These are phyloP conservation scores for Baccha elongata DNA, from an alignment of 2,888 invertebrate species.

Conservation along the genomic window DNA sequence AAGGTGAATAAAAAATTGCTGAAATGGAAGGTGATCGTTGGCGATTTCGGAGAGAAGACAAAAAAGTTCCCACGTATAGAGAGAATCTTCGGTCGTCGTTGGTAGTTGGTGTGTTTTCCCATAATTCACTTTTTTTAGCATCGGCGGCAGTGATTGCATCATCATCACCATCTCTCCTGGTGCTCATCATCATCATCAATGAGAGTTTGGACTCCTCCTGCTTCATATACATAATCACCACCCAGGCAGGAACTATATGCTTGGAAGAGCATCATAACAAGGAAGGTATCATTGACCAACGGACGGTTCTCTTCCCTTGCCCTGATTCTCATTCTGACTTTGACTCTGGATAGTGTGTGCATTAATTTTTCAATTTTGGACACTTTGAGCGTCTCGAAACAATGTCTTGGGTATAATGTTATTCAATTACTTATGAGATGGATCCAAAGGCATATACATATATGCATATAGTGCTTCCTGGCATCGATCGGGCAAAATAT, in stretches of 20 bases:
- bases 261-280: neutral
- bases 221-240: slow-evolving; percentile 50
- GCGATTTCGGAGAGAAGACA: slow-evolving; percentile 35
- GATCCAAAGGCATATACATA: slow-evolving; percentile 7
- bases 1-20: slow-evolving; percentile 4
- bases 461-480: slow-evolving; percentile 24
- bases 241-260: slow-evolving; percentile 24
- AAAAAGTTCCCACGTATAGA: slow-evolving; percentile 62
- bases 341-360: slow-evolving; percentile 18
- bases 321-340: neutral
- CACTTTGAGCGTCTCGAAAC: slow-evolving; percentile 47
- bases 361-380: slow-evolving; percentile 67
- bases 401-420: slow-evolving; percentile 54
- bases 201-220: slow-evolving; percentile 28
- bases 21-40: slow-evolving; percentile 67
- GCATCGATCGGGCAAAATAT: slow-evolving; percentile 17
- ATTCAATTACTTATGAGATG: slow-evolving; percentile 65
- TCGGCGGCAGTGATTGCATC: slow-evolving; percentile 64
- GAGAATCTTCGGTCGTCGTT: slow-evolving; percentile 19
- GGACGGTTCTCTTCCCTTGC: neutral
- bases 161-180: slow-evolving; percentile 48
- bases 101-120: slow-evolving; percentile 51
- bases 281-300: slow-evolving; percentile 8
- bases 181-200: slow-evolving; percentile 39
- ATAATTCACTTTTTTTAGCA: slow-evolving; percentile 71